A percentile compares a stretch with the other conserved stretches of the same genome.
Conservation (phyloP, 2,888 invertebrate species). For the Muscina levida region DNA sequence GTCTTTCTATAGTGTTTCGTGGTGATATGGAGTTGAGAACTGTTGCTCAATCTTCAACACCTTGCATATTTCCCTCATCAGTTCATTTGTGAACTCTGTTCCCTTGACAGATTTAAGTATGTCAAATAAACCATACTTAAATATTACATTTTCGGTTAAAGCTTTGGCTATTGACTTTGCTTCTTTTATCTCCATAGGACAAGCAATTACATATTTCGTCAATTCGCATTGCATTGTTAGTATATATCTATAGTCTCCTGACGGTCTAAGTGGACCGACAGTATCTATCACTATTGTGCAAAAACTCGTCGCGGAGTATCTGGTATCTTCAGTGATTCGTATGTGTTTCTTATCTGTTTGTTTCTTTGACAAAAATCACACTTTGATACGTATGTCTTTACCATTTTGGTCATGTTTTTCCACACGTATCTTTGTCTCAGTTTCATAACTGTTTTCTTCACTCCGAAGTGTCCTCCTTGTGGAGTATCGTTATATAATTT, state of each 20-base stretch:
- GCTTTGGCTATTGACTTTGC: not conserved
- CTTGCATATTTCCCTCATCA: not conserved
- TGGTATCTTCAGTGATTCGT: slow-evolving; percentile 50
- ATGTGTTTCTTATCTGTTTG: slow-evolving; percentile 53
- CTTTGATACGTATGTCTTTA: slow-evolving; percentile 49
- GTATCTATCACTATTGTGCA: slow-evolving; percentile 47
- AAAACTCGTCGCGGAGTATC: slow-evolving; percentile 53
- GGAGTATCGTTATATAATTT: slow-evolving; percentile 48
- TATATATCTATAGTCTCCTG: not conserved
- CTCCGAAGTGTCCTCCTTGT: slow-evolving; percentile 51
- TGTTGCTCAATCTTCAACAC: no score
- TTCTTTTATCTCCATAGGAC: slow-evolving; percentile 12
- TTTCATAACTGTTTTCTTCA: slow-evolving; percentile 39
- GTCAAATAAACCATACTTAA: not conserved
- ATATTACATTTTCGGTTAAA: not conserved
- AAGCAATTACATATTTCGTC: not conserved
- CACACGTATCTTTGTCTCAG: slow-evolving; percentile 54
- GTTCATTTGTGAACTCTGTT: not conserved
- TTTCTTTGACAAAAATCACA: slow-evolving; percentile 51
- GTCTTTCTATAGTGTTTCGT: no score
- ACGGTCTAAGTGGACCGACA: slow-evolving; percentile 5
- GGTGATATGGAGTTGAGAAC: no score
- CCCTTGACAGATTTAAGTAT: not conserved
- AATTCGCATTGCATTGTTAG: slow-evolving; percentile 8
- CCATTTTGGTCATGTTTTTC: slow-evolving; percentile 58